A percentile compares a stretch with the other conserved stretches of the same genome.
phyloP scores from a whole-genome alignment of 2,113 vertebrate species.

The Bostrychus sinensis region DNA sequence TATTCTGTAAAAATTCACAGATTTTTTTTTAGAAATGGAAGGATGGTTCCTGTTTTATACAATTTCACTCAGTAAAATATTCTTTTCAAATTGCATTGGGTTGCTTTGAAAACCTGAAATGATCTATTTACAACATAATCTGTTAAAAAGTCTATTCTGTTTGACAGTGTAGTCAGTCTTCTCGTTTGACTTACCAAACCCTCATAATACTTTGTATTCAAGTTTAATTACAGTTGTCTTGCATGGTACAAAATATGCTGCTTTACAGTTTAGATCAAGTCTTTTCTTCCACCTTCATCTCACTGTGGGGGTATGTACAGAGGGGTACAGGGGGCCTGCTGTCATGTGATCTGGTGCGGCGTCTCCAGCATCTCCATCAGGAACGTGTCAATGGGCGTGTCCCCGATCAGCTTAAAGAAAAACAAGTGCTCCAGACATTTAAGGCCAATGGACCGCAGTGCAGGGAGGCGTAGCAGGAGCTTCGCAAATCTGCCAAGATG shows the following conservation, averaged over 20 bases:
- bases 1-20: slow-evolving; percentile 78
- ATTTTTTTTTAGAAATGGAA: slow-evolving; percentile 69
- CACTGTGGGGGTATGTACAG: slow-evolving; percentile 76
- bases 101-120: slow-evolving; percentile 74
- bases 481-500: slow-evolving; percentile 88
- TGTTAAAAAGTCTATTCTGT: slow-evolving; percentile 67
- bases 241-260: slow-evolving; percentile 76
- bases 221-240: slow-evolving; percentile 61
- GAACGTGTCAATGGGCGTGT: slow-evolving; percentile 97
- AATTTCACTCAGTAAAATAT: slow-evolving; percentile 78
- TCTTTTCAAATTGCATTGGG: slow-evolving; percentile 69
- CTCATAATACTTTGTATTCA: slow-evolving; percentile 45
- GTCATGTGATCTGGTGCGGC: slow-evolving; percentile 94
- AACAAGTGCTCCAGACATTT: slow-evolving; percentile 97
- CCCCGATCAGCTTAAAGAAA: slow-evolving; percentile 97
- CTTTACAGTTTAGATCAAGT: slow-evolving; percentile 73
- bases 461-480: slow-evolving; percentile 90
- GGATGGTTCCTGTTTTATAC: slow-evolving; percentile 66
- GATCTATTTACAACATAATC: slow-evolving; percentile 79
- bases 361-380: slow-evolving; percentile 99
- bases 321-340: slow-evolving; percentile 43
- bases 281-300: slow-evolving; percentile 64
- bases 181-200: slow-evolving; percentile 9
- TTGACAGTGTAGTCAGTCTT: slow-evolving; percentile 41
- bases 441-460: slow-evolving; percentile 91